Conservation (phyloP, 1,140 invertebrate genomes). For the Brachionus koreanus region DNA sequence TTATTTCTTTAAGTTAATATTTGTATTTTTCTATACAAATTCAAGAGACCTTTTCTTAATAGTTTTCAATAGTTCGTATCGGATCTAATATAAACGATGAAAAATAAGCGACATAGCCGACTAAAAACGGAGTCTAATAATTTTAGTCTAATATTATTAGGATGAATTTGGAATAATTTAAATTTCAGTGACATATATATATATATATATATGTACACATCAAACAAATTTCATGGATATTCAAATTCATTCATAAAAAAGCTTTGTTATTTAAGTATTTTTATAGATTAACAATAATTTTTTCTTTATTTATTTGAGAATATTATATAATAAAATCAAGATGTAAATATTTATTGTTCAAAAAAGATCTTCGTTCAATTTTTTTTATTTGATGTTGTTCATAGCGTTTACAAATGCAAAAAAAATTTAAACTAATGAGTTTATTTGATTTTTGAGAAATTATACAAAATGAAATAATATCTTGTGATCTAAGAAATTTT, state of each 20-base stretch:
- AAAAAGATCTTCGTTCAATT: neutral
- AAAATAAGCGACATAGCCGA: neutral
- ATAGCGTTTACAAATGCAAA: neutral
- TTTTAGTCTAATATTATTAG: neutral
- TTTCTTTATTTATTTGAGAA: neutral
- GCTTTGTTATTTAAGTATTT: neutral
- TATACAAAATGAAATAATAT: neutral
- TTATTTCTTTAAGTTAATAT: slow-evolving; percentile 21
- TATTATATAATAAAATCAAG: neutral
- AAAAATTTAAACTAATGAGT: neutral
- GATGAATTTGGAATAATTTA: neutral
- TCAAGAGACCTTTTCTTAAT: slow-evolving; percentile 30
- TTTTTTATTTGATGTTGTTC: neutral
- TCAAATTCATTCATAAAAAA: neutral
- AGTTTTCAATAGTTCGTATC: slow-evolving; percentile 9
- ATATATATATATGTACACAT: no score
- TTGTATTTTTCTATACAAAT: slow-evolving; percentile 31
- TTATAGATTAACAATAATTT: neutral
- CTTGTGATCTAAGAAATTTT: neutral
- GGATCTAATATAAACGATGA: neutral
- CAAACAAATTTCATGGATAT: neutral
- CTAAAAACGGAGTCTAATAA: neutral
- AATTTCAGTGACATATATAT: neutral
- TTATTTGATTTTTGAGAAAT: neutral
- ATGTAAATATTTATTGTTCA: slow-evolving; percentile 5